Conservation (phyloP, 2,113 vertebrate species). For the Chamaea fasciata region DNA sequence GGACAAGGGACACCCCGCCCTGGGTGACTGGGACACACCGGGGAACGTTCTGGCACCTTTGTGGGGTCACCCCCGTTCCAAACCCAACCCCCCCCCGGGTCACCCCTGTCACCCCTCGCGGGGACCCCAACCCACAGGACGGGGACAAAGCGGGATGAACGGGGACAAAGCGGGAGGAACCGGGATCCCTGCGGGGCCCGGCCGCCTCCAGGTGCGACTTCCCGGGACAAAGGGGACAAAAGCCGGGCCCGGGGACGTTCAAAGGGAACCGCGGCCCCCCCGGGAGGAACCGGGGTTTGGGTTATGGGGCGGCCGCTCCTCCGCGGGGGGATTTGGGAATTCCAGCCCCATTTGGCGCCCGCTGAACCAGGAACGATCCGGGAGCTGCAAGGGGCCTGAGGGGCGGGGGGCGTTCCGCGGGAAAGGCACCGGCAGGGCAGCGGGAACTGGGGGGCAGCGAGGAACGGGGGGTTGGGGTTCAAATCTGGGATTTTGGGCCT, state of each 20-base stretch:
- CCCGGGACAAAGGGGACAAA: neutral
- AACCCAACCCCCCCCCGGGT: neutral
- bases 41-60: neutral
- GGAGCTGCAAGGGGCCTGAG: neutral
- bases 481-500: neutral
- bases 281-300: neutral
- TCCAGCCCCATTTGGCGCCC: conserved; percentile 39
- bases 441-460: too few relatives aligned
- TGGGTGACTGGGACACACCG: neutral
- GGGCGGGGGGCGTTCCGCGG: neutral
- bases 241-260: neutral
- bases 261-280: neutral
- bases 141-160: too few relatives aligned
- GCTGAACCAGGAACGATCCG: conserved; percentile 1
- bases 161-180: too few relatives aligned
- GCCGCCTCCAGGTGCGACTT: neutral
- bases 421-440: neutral
- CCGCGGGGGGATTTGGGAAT: conserved; percentile 57
- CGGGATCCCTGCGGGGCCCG: too few relatives aligned
- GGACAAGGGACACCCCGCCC: neutral
- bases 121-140: too few relatives aligned
- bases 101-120: too few relatives aligned
- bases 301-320: conserved; percentile 45
- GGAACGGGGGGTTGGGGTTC: too few relatives aligned
- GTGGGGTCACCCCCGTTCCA: neutral